Conservation (phyloP, 2,113 vertebrate species). For the Nibea albiflora region DNA sequence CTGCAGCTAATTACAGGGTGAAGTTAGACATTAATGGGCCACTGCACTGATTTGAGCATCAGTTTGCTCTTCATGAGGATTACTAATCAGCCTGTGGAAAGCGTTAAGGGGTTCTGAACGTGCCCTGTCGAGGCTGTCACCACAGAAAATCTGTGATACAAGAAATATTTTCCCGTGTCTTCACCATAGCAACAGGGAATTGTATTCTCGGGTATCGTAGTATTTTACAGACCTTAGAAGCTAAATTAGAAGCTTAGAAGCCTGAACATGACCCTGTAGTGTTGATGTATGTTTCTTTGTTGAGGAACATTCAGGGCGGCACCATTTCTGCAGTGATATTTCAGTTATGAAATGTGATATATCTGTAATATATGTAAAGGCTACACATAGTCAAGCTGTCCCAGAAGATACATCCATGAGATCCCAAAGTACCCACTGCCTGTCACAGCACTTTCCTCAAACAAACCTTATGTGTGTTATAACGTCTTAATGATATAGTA, state of each 20-base stretch:
- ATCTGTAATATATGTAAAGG: not conserved
- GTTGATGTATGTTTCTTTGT: not conserved
- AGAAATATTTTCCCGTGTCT: not conserved
- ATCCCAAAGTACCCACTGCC: not conserved
- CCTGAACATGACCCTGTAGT: not conserved
- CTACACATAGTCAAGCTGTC: not conserved
- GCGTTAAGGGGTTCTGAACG: not conserved
- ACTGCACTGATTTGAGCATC: not conserved
- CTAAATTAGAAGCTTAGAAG: not conserved
- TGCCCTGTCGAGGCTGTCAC: not conserved
- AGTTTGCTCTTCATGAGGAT: not conserved
- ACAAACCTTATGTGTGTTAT: too few species aligned
- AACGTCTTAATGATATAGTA: too few species aligned
- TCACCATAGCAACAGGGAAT: conserved; percentile 6
- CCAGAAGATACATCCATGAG: not conserved
- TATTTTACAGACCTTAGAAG: not conserved
- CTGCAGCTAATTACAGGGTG: not conserved
- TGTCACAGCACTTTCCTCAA: too few species aligned
- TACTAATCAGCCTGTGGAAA: not conserved
- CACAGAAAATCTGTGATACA: not conserved
- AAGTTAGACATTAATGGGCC: not conserved
- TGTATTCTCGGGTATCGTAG: not conserved
- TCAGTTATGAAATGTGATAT: not conserved
- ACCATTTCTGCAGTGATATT: not conserved
- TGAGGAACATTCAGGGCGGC: not conserved